Base-by-base conservation (phyloP, 1,140 invertebrate genomes). In the Heliothis subflexa region DNA sequence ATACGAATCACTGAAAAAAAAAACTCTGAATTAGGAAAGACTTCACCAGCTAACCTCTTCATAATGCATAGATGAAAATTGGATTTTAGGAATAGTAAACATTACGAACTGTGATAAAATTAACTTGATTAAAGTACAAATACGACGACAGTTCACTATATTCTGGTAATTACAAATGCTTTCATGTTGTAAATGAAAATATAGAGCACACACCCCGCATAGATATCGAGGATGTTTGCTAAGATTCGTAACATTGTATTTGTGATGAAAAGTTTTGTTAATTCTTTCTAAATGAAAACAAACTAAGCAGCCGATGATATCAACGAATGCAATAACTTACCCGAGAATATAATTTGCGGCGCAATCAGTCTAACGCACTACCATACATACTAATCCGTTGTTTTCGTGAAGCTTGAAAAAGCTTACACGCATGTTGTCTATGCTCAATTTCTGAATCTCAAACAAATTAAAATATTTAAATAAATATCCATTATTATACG, bases 401-500 rank as follows among this genome's bases (percentile, higher is more conserved):
- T 95, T 95, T 94, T 95, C 92, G 89, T 94, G 93, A 95, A 93
- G 93, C 93, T 94, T 93, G 90, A 91, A 93, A 91, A 93, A 91
- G 89, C 86, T 86, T 91, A 85, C 85, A 84, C 85, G 90, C 87
- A 89, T 87, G 79, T 89, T 87, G 88, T 93, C 89, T 93, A 91
- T 92, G 87, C 16, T 68, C 16, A 33, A 49, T 25, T 14, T 64
- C 47, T 59, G 12, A 28, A 28, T 54, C 18, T 40, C 28, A 9
- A 25, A 25, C 21, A 16, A 3, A 40, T 40, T 40, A 40, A 28
- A 54, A 12, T 33, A 28, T 52, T 70, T 70, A 1, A 16, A 28
- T 2, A 59, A 14, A 4, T 28, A 10, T 59, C 5, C 21, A 59
- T 3, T 25, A 28, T 11, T 57, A 2, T 16, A 5, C 18, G 10